phyloP scores from a whole-genome alignment of 2,888 invertebrate species.

The Drosophila fulvimacula region DNA sequence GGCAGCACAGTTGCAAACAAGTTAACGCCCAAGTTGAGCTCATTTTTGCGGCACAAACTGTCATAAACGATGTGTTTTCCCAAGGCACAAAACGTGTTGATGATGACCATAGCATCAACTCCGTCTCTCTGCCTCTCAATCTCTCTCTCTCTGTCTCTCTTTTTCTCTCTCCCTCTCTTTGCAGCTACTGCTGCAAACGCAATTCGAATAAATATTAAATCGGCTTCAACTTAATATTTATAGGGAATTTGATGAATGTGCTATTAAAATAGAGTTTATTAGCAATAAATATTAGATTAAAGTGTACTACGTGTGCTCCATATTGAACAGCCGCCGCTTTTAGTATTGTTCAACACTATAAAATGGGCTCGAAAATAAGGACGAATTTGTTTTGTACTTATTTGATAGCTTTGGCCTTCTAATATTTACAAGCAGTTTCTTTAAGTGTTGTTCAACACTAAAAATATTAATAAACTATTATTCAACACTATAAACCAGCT shows the following conservation, averaged over 20 bases:
- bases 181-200: conserved; percentile 7
- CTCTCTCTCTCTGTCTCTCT: neutral
- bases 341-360: neutral
- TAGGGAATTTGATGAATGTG: conserved; percentile 30
- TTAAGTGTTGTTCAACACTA: neutral
- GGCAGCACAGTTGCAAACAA: conserved; percentile 21
- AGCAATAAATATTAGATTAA: conserved; percentile 25
- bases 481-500: neutral
- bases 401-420: neutral
- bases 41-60: conserved; percentile 42
- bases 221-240: conserved; percentile 43
- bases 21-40: conserved; percentile 40
- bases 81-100: conserved; percentile 36
- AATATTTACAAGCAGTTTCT: neutral
- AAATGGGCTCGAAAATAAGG: too few relatives aligned
- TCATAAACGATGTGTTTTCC: conserved; percentile 40
- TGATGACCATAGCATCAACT: conserved; percentile 4
- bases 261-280: conserved; percentile 27
- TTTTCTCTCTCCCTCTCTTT: neutral
- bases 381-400: too few relatives aligned
- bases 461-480: neutral
- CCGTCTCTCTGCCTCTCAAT: too few relatives aligned
- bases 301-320: neutral
- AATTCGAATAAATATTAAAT: conserved; percentile 31
- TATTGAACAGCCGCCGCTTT: neutral